These are phyloP conservation scores for Palythoa heliodiscus DNA, from an alignment of 92 coral and sea anemone genomes.

Conservation along the genomic window DNA sequence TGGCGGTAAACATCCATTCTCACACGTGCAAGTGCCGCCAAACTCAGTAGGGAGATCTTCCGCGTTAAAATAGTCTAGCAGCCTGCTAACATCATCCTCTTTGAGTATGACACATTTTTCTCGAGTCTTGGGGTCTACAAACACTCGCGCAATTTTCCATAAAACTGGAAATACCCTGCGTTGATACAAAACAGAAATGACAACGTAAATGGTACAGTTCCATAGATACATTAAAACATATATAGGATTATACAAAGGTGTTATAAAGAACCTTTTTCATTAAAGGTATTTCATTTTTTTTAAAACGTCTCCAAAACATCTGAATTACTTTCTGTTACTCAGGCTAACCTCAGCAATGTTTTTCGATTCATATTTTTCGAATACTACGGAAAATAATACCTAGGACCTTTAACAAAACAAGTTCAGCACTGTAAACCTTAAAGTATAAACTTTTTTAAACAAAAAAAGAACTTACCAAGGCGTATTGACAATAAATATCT, in stretches of 20 bases:
- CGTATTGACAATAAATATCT: conserved; percentile 95
- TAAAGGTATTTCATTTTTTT: too few species aligned
- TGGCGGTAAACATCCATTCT: conserved; percentile 88
- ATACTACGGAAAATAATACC: too few species aligned
- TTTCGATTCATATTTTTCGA: too few species aligned
- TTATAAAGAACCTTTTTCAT: too few species aligned
- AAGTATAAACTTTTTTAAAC: not conserved
- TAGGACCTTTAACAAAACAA: not conserved
- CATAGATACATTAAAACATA: not conserved
- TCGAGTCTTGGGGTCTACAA: conserved; percentile 92
- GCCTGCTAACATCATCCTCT: conserved; percentile 66
- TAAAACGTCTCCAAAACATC: too few species aligned
- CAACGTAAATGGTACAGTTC: not conserved
- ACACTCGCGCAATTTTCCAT: conserved; percentile 88
- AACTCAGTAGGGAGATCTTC: conserved; percentile 88
- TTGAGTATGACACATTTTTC: conserved; percentile 86
- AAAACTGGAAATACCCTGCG: conserved; percentile 92
- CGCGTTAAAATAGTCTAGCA: conserved; percentile 80
- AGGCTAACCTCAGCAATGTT: too few species aligned
- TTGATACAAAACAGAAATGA: not conserved
- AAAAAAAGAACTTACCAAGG: conserved; percentile 78
- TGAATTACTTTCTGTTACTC: too few species aligned
- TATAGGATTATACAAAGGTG: not conserved
- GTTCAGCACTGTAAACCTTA: not conserved
- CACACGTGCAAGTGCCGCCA: conserved; percentile 90